Conservation (phyloP, 2,888 invertebrate genomes). For the Lypha dubia region DNA sequence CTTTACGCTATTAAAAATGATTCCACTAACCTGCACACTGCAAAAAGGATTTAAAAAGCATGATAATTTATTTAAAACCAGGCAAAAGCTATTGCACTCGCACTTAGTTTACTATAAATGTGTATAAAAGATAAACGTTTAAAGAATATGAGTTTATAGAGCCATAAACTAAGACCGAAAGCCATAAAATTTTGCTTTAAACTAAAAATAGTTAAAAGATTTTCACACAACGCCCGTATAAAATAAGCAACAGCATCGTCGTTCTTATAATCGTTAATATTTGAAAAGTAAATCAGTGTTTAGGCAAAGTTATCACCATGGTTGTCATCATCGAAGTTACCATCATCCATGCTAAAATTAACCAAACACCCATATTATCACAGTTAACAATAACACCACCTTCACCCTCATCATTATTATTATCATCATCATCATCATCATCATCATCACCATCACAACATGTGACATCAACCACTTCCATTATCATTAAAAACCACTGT, state of each 20-base stretch:
- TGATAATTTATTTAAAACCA: conserved; percentile 60
- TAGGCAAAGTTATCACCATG: conserved; percentile 43
- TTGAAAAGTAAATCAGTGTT: conserved; percentile 21
- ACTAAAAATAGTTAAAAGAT: conserved; percentile 1
- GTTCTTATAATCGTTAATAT: conserved; percentile 14
- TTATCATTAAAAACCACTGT: conserved; percentile 62
- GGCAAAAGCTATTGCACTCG: not conserved
- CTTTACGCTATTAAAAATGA: conserved; percentile 9
- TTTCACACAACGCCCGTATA: conserved; percentile 39
- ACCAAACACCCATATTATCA: not conserved
- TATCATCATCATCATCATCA: not conserved
- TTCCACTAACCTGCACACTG: conserved; percentile 1
- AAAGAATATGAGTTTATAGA: not conserved
- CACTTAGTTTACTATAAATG: not conserved
- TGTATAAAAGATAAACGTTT: not conserved
- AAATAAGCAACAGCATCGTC: conserved; percentile 18
- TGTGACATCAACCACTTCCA: conserved; percentile 27
- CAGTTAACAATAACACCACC: not conserved
- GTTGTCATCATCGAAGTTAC: conserved; percentile 43
- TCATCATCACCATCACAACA: conserved; percentile 3
- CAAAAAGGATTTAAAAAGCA: conserved; percentile 37
- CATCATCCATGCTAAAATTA: not conserved
- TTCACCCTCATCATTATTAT: not conserved
- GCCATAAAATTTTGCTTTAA: conserved; percentile 41
- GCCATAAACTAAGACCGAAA: conserved; percentile 9